A percentile compares a stretch with the other conserved stretches of the same genome.
phyloP scores from a whole-genome alignment of 1,140 invertebrate species.

The Argopecten irradians region DNA sequence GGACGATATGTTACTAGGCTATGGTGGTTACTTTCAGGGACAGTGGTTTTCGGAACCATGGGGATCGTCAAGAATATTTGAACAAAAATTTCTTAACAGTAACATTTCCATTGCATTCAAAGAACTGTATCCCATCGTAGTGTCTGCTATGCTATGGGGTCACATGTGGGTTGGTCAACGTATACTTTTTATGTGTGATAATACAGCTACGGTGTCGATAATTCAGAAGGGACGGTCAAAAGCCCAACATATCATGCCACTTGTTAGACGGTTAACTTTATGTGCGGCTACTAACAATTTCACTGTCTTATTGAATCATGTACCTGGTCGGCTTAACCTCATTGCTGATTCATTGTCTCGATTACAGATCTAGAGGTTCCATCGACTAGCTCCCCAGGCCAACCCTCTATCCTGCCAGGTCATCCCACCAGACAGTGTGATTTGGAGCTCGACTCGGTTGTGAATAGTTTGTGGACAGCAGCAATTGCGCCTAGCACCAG shows the following conservation, averaged over 20 bases:
- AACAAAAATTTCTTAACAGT: too few species aligned
- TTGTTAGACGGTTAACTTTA: slow-evolving; percentile 9
- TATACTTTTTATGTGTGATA: slow-evolving; percentile 35
- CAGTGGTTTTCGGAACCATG: too few species aligned
- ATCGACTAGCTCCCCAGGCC: not conserved
- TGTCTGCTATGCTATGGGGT: slow-evolving; percentile 28
- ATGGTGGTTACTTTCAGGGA: too few species aligned
- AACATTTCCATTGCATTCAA: slow-evolving; percentile 25
- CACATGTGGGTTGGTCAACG: slow-evolving; percentile 27
- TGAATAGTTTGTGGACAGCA: not conserved
- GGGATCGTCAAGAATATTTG: too few species aligned
- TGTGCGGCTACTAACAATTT: not conserved
- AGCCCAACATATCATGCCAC: slow-evolving; percentile 20
- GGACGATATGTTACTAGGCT: too few species aligned
- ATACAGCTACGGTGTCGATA: not conserved
- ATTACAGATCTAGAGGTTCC: slow-evolving; percentile 26
- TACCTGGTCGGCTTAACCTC: not conserved
- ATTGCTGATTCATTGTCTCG: slow-evolving; percentile 17
- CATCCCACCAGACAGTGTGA: not conserved
- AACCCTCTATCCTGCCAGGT: not conserved
- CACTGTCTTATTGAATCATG: not conserved
- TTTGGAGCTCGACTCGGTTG: not conserved
- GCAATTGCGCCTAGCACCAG: not conserved
- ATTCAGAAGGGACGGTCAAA: slow-evolving; percentile 35
- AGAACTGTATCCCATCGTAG: slow-evolving; percentile 36